Conservation (phyloP, 2,113 vertebrate species). For the Cacatua alba region DNA sequence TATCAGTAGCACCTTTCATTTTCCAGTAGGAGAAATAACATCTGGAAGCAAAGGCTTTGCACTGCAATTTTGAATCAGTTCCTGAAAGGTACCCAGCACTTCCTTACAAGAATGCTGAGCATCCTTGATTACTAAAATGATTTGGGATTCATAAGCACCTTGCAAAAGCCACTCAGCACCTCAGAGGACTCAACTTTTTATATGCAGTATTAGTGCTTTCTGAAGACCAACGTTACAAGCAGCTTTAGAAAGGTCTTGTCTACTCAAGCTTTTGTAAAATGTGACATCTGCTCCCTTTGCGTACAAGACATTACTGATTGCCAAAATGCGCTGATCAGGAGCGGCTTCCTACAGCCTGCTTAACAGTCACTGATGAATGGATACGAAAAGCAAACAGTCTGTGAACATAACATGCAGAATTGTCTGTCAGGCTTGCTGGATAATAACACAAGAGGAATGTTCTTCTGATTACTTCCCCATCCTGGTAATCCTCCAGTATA, state of each 20-base stretch:
- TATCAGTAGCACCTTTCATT: neutral
- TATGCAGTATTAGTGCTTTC: neutral
- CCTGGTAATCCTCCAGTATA: neutral
- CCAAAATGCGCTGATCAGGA: conserved; percentile 5
- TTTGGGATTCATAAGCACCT: neutral
- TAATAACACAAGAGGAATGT: neutral
- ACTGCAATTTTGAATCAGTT: neutral
- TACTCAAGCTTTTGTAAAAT: conserved; percentile 1
- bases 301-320: neutral
- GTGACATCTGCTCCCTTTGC: neutral
- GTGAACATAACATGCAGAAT: neutral
- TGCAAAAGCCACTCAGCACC: neutral
- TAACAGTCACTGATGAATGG: neutral
- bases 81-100: neutral
- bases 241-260: neutral
- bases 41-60: neutral
- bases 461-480: neutral
- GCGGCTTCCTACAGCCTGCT: neutral
- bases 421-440: neutral
- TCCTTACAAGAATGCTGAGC: neutral
- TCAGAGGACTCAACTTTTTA: neutral
- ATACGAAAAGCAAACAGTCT: neutral
- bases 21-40: neutral
- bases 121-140: neutral
- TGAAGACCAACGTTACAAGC: neutral